Conservation (phyloP, 2,888 invertebrate species). For the Drosophila lacicola region DNA sequence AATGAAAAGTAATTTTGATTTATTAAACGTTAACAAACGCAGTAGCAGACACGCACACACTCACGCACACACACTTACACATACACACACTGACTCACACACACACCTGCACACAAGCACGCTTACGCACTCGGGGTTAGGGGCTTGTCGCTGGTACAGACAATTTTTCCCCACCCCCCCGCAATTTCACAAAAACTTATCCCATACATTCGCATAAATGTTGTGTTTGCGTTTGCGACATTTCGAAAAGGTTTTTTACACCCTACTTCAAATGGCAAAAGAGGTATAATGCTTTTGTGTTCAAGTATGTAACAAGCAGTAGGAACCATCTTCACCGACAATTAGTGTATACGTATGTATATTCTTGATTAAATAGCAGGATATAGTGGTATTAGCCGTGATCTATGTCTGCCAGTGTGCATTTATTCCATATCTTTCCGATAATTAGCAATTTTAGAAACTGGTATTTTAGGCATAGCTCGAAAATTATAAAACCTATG, state of each 20-base stretch:
- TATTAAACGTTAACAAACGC: constrained; percentile 74
- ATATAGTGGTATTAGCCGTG: too few relatives aligned
- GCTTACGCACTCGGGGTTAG: background rate
- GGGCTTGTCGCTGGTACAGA: constrained; percentile 3
- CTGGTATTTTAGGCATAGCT: too few relatives aligned
- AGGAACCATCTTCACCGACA: too few relatives aligned
- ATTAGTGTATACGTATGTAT: too few relatives aligned
- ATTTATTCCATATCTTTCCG: too few relatives aligned
- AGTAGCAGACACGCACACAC: constrained; percentile 14
- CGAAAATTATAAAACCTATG: too few relatives aligned
- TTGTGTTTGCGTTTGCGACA: constrained; percentile 57
- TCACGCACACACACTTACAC: background rate
- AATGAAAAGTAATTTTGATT: constrained; percentile 83
- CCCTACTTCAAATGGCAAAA: too few relatives aligned
- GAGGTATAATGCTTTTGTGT: too few relatives aligned
- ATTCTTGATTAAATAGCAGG: too few relatives aligned
- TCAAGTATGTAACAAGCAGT: too few relatives aligned
- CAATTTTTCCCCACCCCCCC: constrained; percentile 1
- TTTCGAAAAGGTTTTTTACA: constrained; percentile 29
- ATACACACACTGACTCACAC: background rate
- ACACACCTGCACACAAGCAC: background rate
- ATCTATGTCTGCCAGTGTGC: too few relatives aligned
- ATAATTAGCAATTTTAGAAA: too few relatives aligned
- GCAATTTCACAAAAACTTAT: constrained; percentile 25
- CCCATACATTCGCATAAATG: constrained; percentile 51